phyloP scores from a whole-genome alignment of 2,113 vertebrate species.

The Pholis gunnellus region DNA sequence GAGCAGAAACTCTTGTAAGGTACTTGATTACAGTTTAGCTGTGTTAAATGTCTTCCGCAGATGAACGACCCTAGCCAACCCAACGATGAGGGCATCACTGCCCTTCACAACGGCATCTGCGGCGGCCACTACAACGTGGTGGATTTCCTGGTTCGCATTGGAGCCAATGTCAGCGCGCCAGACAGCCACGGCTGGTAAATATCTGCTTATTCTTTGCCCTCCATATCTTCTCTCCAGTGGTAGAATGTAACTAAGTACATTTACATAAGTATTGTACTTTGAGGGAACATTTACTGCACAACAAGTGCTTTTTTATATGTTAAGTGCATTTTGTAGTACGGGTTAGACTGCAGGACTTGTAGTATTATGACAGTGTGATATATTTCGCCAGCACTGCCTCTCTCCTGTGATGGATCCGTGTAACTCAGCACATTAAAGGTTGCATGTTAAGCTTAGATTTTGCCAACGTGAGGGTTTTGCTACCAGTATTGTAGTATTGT shows the following conservation, averaged over 20 bases:
- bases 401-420: background rate
- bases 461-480: background rate
- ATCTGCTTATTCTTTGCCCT: background rate
- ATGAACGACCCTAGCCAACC: conserved; percentile 91
- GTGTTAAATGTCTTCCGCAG: conserved; percentile 65
- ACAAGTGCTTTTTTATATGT: background rate
- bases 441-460: background rate
- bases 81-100: conserved; percentile 94
- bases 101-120: conserved; percentile 93
- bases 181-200: conserved; percentile 94
- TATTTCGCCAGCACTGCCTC: background rate
- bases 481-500: background rate
- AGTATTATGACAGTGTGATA: background rate
- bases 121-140: conserved; percentile 89
- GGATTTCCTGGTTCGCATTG: conserved; percentile 88
- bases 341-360: background rate
- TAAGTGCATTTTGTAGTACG: background rate
- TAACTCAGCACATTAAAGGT: background rate
- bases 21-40: background rate
- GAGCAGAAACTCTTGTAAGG: background rate
- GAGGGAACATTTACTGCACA: background rate
- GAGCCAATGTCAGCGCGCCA: conserved; percentile 90
- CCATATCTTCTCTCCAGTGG: background rate
- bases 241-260: background rate
- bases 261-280: background rate